Percentiles rank a stretch among this genome's conserved stretches.
Evolutionary conservation across 2,888 invertebrate genomes (phyloP).

Genomic region (Philereme vetulata): DNA sequence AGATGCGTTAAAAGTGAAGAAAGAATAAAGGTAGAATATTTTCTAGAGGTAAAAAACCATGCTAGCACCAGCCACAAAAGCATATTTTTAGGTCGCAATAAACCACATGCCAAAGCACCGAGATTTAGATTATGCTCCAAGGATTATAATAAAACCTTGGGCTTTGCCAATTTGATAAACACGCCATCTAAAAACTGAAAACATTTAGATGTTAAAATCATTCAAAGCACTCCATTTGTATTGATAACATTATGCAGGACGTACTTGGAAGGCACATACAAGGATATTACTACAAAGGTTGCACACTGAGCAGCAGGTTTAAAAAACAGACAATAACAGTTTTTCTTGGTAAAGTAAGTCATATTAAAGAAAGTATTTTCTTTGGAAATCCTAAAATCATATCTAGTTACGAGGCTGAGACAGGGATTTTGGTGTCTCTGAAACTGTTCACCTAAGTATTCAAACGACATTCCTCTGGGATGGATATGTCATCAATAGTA

Average conservation of each 20-base stretch:
- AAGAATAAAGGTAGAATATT: conserved; percentile 38
- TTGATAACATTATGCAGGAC: conserved; percentile 35
- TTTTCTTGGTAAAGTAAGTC: neutral
- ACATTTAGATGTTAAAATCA: conserved; percentile 42
- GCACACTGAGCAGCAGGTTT: conserved; percentile 45
- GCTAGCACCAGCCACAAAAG: conserved; percentile 48
- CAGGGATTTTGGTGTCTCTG: too few relatives aligned
- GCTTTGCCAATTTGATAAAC: conserved; percentile 44
- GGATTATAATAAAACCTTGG: conserved; percentile 35
- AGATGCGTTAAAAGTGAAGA: conserved; percentile 55
- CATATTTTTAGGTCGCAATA: conserved; percentile 37
- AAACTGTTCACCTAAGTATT: too few relatives aligned
- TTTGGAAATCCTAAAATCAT: too few relatives aligned
- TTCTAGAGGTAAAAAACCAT: conserved; percentile 43
- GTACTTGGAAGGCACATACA: conserved; percentile 32
- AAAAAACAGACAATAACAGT: neutral
- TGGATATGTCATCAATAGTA: too few relatives aligned
- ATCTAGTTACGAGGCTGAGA: too few relatives aligned
- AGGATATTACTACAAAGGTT: conserved; percentile 36
- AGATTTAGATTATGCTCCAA: conserved; percentile 39
- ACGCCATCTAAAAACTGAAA: conserved; percentile 55
- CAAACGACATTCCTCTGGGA: too few relatives aligned
- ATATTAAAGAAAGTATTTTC: too few relatives aligned
- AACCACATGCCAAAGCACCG: conserved; percentile 51
- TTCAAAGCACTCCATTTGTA: conserved; percentile 38